Percentiles rank a stretch among this genome's conserved stretches.
Evolutionary conservation across 23 tunicate species (phyloP).

Genomic region (Corella eumyota): DNA sequence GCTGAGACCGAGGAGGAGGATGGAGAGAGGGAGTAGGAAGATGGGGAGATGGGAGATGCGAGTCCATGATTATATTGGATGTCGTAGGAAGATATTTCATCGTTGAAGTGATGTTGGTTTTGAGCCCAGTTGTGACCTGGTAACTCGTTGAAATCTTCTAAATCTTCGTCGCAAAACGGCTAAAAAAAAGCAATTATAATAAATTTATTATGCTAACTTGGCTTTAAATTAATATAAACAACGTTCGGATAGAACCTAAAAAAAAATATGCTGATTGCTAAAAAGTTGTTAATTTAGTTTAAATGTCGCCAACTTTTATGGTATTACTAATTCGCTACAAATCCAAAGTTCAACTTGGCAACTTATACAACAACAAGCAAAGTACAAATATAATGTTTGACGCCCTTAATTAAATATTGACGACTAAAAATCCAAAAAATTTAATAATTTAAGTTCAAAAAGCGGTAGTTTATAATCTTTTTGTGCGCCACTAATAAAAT

Average conservation of each 20-base stretch:
- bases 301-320: background rate
- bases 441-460: too few relatives aligned
- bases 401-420: too few relatives aligned
- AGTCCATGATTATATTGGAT: conserved; percentile 33
- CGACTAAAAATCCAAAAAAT: too few relatives aligned
- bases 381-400: too few relatives aligned
- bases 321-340: background rate
- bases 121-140: conserved; percentile 19
- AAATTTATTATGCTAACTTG: background rate
- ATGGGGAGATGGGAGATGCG: conserved; percentile 33
- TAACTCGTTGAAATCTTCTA: conserved; percentile 38
- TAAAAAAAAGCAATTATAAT: conserved; percentile 4
- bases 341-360: background rate
- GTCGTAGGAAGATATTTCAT: conserved; percentile 16
- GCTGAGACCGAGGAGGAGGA: conserved; percentile 69
- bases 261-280: too few relatives aligned
- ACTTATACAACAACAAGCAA: background rate
- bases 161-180: conserved; percentile 90
- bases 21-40: conserved; percentile 19
- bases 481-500: too few relatives aligned
- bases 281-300: too few relatives aligned
- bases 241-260: background rate
- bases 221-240: background rate
- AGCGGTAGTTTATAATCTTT: too few relatives aligned
- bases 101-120: conserved; percentile 12